These are phyloP conservation scores for Pogonognathellus flavescens DNA, from an alignment of 1,140 invertebrate species.

Conservation along the genomic window DNA sequence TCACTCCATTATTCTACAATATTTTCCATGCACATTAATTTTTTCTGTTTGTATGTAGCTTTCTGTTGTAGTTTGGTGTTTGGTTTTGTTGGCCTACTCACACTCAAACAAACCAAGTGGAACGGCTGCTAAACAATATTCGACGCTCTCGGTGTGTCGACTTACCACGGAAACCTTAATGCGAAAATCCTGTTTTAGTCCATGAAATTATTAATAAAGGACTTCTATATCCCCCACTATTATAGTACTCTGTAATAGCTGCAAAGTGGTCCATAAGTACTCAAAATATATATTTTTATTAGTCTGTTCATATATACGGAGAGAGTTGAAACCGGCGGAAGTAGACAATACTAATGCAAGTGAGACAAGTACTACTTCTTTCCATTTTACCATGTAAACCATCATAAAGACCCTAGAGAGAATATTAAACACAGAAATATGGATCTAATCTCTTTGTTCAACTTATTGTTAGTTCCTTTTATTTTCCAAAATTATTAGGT, in stretches of 20 bases:
- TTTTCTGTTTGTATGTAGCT: neutral
- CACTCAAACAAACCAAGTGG: neutral
- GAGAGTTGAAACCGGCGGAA: too few species aligned
- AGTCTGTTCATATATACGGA: too few species aligned
- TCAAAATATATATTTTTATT: too few species aligned
- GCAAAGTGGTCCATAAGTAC: too few species aligned
- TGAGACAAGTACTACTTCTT: too few species aligned
- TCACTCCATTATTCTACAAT: conserved; percentile 5
- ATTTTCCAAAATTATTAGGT: too few species aligned
- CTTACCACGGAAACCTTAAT: neutral
- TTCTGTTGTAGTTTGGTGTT: neutral
- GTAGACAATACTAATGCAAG: too few species aligned
- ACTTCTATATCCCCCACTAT: neutral
- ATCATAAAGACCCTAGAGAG: too few species aligned
- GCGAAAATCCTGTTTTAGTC: conserved; percentile 29
- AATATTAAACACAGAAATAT: too few species aligned
- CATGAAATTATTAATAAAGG: conserved; percentile 34
- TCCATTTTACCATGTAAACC: too few species aligned
- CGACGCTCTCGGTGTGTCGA: neutral
- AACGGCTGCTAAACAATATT: neutral
- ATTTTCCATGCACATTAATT: conserved; percentile 41
- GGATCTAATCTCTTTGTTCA: too few species aligned
- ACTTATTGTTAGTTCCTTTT: too few species aligned
- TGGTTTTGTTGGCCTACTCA: conserved; percentile 13
- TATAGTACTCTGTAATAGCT: neutral